These are phyloP conservation scores for Spialia ferax DNA, from an alignment of 2,888 invertebrate genomes.

Conservation along the genomic window DNA sequence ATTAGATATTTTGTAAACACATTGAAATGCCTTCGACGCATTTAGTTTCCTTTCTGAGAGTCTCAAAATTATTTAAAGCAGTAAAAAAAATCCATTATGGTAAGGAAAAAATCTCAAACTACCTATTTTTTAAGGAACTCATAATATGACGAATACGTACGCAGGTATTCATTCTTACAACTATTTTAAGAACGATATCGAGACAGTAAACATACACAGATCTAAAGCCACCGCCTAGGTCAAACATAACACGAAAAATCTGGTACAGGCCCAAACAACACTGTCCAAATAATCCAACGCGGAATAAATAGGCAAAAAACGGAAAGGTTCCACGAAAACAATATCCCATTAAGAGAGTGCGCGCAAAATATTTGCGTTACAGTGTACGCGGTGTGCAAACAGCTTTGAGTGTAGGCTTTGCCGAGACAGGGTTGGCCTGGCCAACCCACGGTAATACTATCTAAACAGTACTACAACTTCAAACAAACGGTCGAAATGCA, in stretches of 20 bases:
- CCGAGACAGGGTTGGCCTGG: neutral
- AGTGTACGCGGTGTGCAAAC: constrained; percentile 28
- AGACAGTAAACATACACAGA: neutral
- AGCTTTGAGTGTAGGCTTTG: neutral
- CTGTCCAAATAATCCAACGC: constrained; percentile 3
- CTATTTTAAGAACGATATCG: neutral
- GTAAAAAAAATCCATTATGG: too few relatives aligned
- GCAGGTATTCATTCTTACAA: neutral
- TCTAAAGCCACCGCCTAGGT: neutral
- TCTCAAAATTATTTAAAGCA: neutral
- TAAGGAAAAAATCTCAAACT: too few relatives aligned
- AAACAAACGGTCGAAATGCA: too few relatives aligned
- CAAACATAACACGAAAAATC: constrained; percentile 10
- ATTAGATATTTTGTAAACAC: neutral
- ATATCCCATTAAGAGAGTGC: constrained; percentile 44
- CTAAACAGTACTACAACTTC: too few relatives aligned
- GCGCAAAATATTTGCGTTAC: constrained; percentile 47
- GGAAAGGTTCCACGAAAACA: constrained; percentile 47
- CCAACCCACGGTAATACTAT: too few relatives aligned
- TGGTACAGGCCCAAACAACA: constrained; percentile 19
- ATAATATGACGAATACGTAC: too few relatives aligned
- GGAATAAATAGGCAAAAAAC: constrained; percentile 5
- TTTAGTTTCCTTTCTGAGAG: too few relatives aligned
- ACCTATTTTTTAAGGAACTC: too few relatives aligned
- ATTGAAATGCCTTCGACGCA: too few relatives aligned